Conservation (phyloP, 30 jellyfish, hydroid and myxozoan genomes). For the Pseudorhiza aurosa region DNA sequence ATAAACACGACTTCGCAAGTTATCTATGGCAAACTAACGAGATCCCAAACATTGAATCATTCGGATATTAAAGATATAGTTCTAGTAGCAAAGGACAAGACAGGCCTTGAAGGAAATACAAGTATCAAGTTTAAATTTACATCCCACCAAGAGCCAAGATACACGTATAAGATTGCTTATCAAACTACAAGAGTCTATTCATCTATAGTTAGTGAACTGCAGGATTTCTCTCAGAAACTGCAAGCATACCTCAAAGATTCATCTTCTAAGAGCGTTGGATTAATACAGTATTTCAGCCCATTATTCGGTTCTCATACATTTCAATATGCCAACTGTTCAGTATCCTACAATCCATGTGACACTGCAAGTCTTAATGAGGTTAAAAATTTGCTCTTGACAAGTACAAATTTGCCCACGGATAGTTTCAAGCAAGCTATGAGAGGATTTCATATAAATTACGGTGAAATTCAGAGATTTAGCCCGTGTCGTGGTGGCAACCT, state of each 20-base stretch:
- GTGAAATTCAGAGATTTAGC: conserved; percentile 10
- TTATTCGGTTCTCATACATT: conserved; percentile 7
- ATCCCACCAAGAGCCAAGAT: conserved; percentile 59
- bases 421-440: conserved; percentile 51
- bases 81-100: conserved; percentile 76
- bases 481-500: conserved; percentile 61
- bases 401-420: conserved; percentile 19
- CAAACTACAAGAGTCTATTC: conserved; percentile 2
- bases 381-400: conserved; percentile 16
- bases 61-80: background rate
- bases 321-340: conserved; percentile 80
- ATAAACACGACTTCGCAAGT: conserved; percentile 55
- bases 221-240: conserved; percentile 6
- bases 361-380: conserved; percentile 40
- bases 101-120: conserved; percentile 64
- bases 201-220: conserved; percentile 16
- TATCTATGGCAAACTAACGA: conserved; percentile 55
- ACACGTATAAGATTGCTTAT: conserved; percentile 26
- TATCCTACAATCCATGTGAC: conserved; percentile 88
- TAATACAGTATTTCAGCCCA: conserved; percentile 10
- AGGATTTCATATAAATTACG: conserved; percentile 30
- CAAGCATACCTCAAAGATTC: conserved; percentile 23
- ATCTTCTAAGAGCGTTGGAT: conserved; percentile 34
- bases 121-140: conserved; percentile 39
- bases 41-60: conserved; percentile 32